Evolutionary conservation across 2,113 vertebrate genomes (phyloP).

Genomic region (Zapornia atra): DNA sequence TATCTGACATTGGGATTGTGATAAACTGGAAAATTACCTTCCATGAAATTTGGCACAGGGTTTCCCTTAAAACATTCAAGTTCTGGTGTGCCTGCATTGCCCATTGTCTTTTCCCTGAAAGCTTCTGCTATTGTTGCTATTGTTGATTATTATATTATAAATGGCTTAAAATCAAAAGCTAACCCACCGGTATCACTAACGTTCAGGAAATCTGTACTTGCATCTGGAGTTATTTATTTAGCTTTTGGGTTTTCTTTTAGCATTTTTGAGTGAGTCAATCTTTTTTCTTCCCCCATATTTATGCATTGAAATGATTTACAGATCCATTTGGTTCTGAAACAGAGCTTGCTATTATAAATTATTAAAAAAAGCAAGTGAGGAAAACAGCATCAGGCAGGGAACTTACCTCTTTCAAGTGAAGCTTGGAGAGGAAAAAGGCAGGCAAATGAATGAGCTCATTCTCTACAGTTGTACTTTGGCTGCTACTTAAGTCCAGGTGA

Average conservation of each 20-base stretch:
- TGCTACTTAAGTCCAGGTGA: constrained; percentile 56
- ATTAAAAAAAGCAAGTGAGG: not conserved
- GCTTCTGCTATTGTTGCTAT: not conserved
- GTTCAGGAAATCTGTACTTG: not conserved
- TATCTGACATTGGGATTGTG: not conserved
- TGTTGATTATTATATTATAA: not conserved
- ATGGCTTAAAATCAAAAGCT: not conserved
- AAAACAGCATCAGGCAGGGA: not conserved
- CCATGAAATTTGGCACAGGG: not conserved
- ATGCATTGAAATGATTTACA: not conserved
- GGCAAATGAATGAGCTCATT: not conserved
- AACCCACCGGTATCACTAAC: not conserved
- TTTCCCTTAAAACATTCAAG: not conserved
- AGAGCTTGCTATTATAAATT: not conserved
- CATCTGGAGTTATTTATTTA: not conserved
- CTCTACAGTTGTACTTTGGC: constrained; percentile 61
- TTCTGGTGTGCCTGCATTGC: not conserved
- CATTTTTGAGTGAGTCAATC: not conserved
- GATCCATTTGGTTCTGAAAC: not conserved
- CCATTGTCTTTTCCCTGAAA: not conserved
- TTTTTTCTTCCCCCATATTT: not conserved
- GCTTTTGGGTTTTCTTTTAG: not conserved
- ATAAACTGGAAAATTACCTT: not conserved
- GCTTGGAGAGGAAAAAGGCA: not conserved
- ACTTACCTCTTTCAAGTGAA: constrained; percentile 56